Base-by-base conservation (phyloP, 2,797 vertebrate genomes). In the Spondyliosoma cantharus region DNA sequence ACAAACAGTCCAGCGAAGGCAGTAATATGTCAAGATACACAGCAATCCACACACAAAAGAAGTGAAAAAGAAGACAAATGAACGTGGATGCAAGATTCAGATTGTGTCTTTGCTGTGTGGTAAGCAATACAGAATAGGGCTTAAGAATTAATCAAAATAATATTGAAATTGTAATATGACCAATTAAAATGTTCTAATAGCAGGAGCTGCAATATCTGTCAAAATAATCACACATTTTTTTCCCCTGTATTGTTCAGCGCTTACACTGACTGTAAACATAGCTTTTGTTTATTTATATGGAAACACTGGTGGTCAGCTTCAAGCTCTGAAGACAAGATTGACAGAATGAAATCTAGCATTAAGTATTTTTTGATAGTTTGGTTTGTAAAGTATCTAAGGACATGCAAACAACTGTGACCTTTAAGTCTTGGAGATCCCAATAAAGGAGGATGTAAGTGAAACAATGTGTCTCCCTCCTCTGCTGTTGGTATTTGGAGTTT, bases 401-500 rank as follows among this genome's bases (percentile, higher is more conserved):
- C 66, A 22, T 25, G 8, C 49, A 61, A 27, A 25, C n/a, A 66
- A 46, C 42, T 46, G 60, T 71, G 54, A 81, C 79, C 78, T 86
- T 81, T 67, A 45, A 71, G 58, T 48, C 45, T 43, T 7, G n/a
- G 37, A 14, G 37, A 64, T 83, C 52, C 42, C 2, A 42, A 29
- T 68, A 53, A 67, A 72, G 52, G 12, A 70, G 45, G 24, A 43
- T 63, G 22, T 27, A 59, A 65, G 59, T 67, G 37, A 84, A 80
- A 85, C 53, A 76, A 64, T 54, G 62, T 19, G 42, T 69, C 73
- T 71, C 59, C 57, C 52, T 84, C 50, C 57, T 62, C 3, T 25
- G 57, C 57, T 64, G 73, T 20, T 83, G 89, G 67, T 81, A 89
- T 87, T 88, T 79, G 1, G 65, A 86, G 61, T 75, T 78, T 86